Evolutionary conservation across 1,140 invertebrate genomes (phyloP).

Genomic region (Drosophila kanapiae): DNA sequence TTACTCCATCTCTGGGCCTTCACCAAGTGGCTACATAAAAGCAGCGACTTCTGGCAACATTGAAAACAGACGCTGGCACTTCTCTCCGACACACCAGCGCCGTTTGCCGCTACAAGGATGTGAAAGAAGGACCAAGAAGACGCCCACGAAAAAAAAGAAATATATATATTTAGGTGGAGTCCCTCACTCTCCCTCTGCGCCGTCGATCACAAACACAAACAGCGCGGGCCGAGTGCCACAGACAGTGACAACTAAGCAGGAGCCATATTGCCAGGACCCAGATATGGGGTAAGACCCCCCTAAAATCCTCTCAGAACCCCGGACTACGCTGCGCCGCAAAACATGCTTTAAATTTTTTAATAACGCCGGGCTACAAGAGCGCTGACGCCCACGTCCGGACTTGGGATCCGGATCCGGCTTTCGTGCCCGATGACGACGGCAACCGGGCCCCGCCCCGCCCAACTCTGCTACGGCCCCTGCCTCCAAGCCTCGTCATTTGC

Average conservation of each 20-base stretch:
- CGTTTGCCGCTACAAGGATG: conserved; percentile 71
- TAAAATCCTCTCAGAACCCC: background rate
- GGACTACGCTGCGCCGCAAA: conserved; percentile 65
- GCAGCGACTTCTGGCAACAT: conserved; percentile 78
- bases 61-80: conserved; percentile 82
- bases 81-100: conserved; percentile 67
- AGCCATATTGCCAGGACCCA: conserved; percentile 57
- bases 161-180: conserved; percentile 14
- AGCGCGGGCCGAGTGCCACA: conserved; percentile 49
- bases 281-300: background rate
- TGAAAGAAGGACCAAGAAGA: conserved; percentile 55
- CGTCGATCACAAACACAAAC: conserved; percentile 77
- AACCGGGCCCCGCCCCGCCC: conserved; percentile 20
- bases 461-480: conserved; percentile 8
- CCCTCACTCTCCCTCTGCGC: conserved; percentile 24
- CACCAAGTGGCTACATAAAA: conserved; percentile 77
- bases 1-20: conserved; percentile 24
- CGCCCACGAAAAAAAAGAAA: conserved; percentile 28
- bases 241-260: conserved; percentile 75
- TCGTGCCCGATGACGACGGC: conserved; percentile 56
- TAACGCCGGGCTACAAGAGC: conserved; percentile 80
- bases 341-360: conserved; percentile 85
- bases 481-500: conserved; percentile 72
- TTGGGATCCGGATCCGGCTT: conserved; percentile 73
- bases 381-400: conserved; percentile 78